phyloP scores from a whole-genome alignment of 2,888 invertebrate genomes.

The Dastarcus helophoroides region DNA sequence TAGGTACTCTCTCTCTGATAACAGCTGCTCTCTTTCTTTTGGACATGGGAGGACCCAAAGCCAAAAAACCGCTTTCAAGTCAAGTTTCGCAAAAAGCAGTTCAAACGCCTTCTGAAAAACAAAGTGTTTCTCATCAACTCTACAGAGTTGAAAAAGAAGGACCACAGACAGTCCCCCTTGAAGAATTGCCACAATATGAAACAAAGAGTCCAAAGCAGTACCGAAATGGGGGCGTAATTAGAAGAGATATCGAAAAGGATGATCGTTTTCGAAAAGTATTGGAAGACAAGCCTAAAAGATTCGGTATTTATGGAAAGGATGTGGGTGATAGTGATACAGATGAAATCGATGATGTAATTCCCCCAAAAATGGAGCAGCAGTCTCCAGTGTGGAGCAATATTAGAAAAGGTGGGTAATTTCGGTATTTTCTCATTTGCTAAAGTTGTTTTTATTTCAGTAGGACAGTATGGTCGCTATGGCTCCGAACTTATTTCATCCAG shows the following conservation, averaged over 20 bases:
- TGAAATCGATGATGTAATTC: conserved; percentile 23
- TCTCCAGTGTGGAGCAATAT: conserved; percentile 37
- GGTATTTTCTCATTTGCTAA: too few relatives aligned
- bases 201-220: too few relatives aligned
- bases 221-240: too few relatives aligned
- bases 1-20: conserved; percentile 53
- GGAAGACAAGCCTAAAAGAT: conserved; percentile 26
- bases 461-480: conserved; percentile 34
- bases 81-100: too few relatives aligned
- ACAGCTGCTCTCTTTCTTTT: conserved; percentile 58
- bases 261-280: too few relatives aligned
- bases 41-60: conserved; percentile 52
- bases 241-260: too few relatives aligned
- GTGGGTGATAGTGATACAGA: conserved; percentile 22
- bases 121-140: too few relatives aligned
- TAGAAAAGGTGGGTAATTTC: conserved; percentile 29
- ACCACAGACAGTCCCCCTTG: too few relatives aligned
- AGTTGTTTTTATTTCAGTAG: too few relatives aligned
- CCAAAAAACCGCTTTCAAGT: conserved; percentile 27
- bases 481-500: conserved; percentile 37
- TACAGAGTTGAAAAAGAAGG: too few relatives aligned
- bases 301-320: conserved; percentile 32
- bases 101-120: too few relatives aligned
- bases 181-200: too few relatives aligned
- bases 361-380: conserved; percentile 28